A percentile compares a stretch with the other conserved stretches of the same genome.
phyloP scores from a whole-genome alignment of 2,113 vertebrate genomes.

The Puffinus mauretanicus region DNA sequence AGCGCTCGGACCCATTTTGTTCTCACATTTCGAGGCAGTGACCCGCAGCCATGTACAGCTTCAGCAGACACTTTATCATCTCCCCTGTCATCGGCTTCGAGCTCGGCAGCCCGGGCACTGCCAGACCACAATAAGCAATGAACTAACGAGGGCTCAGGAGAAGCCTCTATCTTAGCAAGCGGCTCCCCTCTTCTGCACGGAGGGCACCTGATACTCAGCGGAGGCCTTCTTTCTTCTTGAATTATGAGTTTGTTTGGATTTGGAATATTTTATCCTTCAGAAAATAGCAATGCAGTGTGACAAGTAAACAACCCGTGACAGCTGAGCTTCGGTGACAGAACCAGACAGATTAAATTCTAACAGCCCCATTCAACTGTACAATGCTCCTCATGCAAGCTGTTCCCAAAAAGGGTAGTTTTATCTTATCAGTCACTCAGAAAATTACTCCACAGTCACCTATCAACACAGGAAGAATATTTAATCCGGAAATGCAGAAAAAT shows the following conservation, averaged over 20 bases:
- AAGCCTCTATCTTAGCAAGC: neutral
- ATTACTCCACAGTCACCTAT: neutral
- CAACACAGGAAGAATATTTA: neutral
- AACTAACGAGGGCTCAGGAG: neutral
- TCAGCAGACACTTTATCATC: conserved; percentile 72
- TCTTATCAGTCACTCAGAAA: neutral
- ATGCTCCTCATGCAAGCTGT: fast-evolving
- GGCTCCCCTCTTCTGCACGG: fast-evolving
- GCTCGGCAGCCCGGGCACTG: neutral
- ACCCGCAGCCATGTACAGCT: conserved; percentile 62
- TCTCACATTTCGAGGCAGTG: conserved; percentile 72
- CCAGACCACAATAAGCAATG: neutral
- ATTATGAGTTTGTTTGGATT: neutral
- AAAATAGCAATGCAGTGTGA: neutral
- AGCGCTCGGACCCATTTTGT: conserved; percentile 57
- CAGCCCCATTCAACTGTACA: neutral
- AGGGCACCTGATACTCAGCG: fast-evolving
- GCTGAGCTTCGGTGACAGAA: neutral
- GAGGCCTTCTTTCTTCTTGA: neutral
- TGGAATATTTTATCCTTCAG: neutral
- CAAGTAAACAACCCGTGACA: neutral
- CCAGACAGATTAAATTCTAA: neutral
- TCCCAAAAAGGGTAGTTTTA: neutral
- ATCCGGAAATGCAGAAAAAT: neutral
- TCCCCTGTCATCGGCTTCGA: conserved; percentile 9